Conservation (phyloP, 1,140 invertebrate species). For the Aphelinus atriplicis region DNA sequence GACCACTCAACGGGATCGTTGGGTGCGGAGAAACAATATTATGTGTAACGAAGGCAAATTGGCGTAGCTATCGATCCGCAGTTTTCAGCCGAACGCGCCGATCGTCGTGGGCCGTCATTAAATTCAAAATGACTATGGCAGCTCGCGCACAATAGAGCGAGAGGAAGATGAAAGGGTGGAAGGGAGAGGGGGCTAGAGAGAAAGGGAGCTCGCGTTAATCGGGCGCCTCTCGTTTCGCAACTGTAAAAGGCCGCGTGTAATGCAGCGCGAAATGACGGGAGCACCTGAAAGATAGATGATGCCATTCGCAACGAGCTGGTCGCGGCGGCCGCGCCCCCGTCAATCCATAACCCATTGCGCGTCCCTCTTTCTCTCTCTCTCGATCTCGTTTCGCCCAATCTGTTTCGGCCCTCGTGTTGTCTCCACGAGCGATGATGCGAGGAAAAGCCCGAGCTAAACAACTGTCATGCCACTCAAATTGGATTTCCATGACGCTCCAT, state of each 20-base stretch:
- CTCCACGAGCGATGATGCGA: conserved; percentile 4
- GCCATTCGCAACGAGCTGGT: conserved; percentile 46
- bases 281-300: conserved; percentile 61
- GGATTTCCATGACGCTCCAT: conserved; percentile 41
- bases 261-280: conserved; percentile 50
- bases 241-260: conserved; percentile 31
- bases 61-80: too few species aligned
- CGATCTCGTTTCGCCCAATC: conserved; percentile 1
- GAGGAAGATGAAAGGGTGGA: too few species aligned
- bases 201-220: too few species aligned
- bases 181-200: too few species aligned
- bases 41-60: too few species aligned
- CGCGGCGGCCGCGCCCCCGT: conserved; percentile 44
- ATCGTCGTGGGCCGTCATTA: too few species aligned
- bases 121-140: too few species aligned
- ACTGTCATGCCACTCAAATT: conserved; percentile 41
- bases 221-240: conserved; percentile 6
- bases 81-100: too few species aligned
- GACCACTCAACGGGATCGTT: too few species aligned
- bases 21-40: too few species aligned
- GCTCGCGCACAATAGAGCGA: too few species aligned
- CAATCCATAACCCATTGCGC: conserved; percentile 57
- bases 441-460: conserved; percentile 34
- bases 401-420: background rate
- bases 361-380: background rate